Base-by-base conservation (phyloP, 1,140 invertebrate genomes). In the Solenopsis invicta region DNA sequence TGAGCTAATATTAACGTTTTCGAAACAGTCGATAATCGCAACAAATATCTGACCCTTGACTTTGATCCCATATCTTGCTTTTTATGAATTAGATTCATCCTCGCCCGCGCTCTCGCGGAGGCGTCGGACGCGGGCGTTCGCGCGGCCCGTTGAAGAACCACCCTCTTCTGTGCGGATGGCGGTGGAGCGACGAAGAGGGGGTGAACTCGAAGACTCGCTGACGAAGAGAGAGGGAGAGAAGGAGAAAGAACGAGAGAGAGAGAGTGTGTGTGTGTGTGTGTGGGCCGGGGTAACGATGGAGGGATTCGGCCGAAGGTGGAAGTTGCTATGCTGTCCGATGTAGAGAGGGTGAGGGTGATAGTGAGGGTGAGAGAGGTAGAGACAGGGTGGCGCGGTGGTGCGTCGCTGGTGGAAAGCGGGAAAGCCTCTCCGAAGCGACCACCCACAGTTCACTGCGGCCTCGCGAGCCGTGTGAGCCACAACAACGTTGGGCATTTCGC, bases 371-470 rank as follows among this genome's bases (percentile, higher is more conserved):
- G 37, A 18, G 82, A 45, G 54, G 48, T 16, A 48, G 62, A 69
- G 61, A 72, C 24, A 67, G 72, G 88, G 88, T 90, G 86, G 87
- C 82, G 71, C 69, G 56, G 45, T 67, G 56, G 86, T 54, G 59
- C 62, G 59, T 62, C 62, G 86, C 52, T 80, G 74, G 84, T 74
- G 91, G 91, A 92, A 94, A 94, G 94, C 92, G 93, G 93, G 94
- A 94, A 93, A 94, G 92, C 93, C 85, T 89, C 82, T 88, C 64
- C 71, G 76, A 88, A 80, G 37, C 89, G 85, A 66, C 85, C 87
- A 92, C 88, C 90, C 92, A 91, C 93, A 92, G 93, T 93, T 94
- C 92, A 91, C 89, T 92, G 86, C 93, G 92, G 93, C 91, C 93
- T 92, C 89, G 93, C 92, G 90, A 92, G 92, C 92, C 88, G 92